Base-by-base conservation (phyloP, 2,888 invertebrate species). In the Lepidonotus clava region DNA sequence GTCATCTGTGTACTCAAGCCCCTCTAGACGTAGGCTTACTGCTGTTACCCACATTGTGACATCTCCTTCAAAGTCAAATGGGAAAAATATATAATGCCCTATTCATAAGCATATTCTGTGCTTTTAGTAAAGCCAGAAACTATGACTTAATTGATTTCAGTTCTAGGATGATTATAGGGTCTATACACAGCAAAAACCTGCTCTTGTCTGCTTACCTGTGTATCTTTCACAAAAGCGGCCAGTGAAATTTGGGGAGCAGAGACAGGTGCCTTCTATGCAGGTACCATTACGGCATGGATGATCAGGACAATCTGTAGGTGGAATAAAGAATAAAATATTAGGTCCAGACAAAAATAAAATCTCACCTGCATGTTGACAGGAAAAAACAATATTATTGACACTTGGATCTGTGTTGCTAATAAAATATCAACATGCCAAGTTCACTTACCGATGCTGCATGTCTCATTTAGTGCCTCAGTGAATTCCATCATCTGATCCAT, bases 221-320 rank as follows among this genome's bases (percentile, higher is more conserved):
- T 61, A 61, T 61, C 61, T 61, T 11, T 61, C 61, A 61, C 61
- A 61, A 32, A 61, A 61, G 28, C 61, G 61, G 2, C 61, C 61
- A n/a, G 61, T 61, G 61, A n/a, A 61, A 61, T 61, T 61, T 1
- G 24, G 11, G 28, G 28, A 61, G 24, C 61, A 61, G 1, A 28
- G 24, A 28, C 61, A 61, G 11, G 24, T 61, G 24, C 28, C 61
- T 61, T 61, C 28, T 4, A 61, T 18, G 61, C 61, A 61, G 28
- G 24, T 61, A 11, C 61, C 61, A 61, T 24, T 61, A 2, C 24
- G 4, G 14, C 61, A 61, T 28, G 61, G 61, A 61, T 32, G 61
- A 11, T 61, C 61, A 61, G 28, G 61, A 28, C 61, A 61, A 61
- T n/a, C 61, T 61, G 53, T 53, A n/a, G n/a, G n/a, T n/a, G n/a